These are phyloP conservation scores for Mesembrinibis cayennensis DNA, from an alignment of 2,113 vertebrate genomes.

Conservation along the genomic window DNA sequence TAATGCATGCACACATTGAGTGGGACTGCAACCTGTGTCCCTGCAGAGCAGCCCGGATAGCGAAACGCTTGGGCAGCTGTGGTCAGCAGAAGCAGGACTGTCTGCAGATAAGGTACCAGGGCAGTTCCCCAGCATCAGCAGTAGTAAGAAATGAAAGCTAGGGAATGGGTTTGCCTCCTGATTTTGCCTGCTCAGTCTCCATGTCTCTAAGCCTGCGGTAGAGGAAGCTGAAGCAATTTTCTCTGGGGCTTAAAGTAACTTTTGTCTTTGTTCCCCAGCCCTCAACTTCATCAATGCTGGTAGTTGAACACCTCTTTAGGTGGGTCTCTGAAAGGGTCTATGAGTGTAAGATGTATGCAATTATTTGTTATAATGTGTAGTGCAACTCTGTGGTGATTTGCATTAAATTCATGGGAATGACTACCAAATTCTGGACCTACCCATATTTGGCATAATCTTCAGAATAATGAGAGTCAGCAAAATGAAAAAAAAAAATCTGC, in stretches of 20 bases:
- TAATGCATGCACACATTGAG: accelerated
- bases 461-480: not conserved
- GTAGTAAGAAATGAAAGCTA: not conserved
- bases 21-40: no score
- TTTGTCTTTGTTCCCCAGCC: not conserved
- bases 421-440: not conserved
- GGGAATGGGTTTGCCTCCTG: not conserved
- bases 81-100: not conserved
- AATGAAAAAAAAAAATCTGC: not conserved
- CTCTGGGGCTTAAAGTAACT: not conserved
- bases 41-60: not conserved
- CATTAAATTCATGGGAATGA: not conserved
- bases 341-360: no score
- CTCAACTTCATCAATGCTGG: not conserved
- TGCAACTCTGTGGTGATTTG: not conserved
- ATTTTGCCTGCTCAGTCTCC: not conserved
- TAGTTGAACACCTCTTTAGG: not conserved
- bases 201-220: not conserved
- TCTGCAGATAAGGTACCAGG: not conserved
- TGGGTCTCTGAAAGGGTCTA: not conserved
- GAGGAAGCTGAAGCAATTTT: not conserved
- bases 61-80: not conserved
- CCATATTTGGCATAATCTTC: not conserved
- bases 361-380: not conserved
- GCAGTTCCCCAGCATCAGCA: not conserved